Evolutionary conservation across 2,113 vertebrate genomes (phyloP).

Genomic region (Coracopsis vasa): DNA sequence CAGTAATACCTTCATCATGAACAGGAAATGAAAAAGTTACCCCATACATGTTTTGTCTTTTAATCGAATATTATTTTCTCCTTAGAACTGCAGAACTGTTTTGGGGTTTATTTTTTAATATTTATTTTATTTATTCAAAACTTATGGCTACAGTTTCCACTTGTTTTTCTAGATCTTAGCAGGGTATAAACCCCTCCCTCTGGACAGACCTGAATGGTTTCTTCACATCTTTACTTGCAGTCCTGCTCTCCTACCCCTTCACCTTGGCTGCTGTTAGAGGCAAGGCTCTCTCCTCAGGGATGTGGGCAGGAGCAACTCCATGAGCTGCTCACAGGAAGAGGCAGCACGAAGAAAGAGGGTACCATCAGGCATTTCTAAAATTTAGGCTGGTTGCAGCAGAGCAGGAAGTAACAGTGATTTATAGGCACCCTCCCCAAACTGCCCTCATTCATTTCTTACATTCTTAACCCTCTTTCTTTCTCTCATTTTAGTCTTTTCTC

Average conservation of each 20-base stretch:
- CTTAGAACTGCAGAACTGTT: conserved; percentile 34
- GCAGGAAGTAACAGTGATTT: not conserved
- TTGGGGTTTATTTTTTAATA: not conserved
- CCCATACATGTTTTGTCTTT: conserved; percentile 71
- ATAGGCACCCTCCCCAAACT: rapidly evolving
- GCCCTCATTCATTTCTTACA: not conserved
- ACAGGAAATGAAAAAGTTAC: conserved; percentile 77
- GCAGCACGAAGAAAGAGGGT: not conserved
- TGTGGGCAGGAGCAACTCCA: rapidly evolving
- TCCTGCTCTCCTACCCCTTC: not conserved
- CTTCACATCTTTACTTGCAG: not conserved
- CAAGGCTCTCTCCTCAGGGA: not conserved
- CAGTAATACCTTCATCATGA: conserved; percentile 69
- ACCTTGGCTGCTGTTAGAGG: not conserved
- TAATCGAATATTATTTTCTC: conserved; percentile 71
- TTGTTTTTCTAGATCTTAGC: conserved; percentile 69
- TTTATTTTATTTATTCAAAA: conserved; percentile 66
- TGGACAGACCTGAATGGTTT: conserved; percentile 46
- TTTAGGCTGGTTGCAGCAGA: not conserved
- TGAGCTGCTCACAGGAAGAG: not conserved
- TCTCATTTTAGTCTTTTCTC: not conserved
- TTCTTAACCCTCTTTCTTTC: not conserved
- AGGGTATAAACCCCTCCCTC: conserved; percentile 18
- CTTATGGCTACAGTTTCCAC: conserved; percentile 62
- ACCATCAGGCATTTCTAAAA: not conserved